Evolutionary conservation across 2,113 vertebrate species (phyloP).

Genomic region (Tetraodon nigroviridis): DNA sequence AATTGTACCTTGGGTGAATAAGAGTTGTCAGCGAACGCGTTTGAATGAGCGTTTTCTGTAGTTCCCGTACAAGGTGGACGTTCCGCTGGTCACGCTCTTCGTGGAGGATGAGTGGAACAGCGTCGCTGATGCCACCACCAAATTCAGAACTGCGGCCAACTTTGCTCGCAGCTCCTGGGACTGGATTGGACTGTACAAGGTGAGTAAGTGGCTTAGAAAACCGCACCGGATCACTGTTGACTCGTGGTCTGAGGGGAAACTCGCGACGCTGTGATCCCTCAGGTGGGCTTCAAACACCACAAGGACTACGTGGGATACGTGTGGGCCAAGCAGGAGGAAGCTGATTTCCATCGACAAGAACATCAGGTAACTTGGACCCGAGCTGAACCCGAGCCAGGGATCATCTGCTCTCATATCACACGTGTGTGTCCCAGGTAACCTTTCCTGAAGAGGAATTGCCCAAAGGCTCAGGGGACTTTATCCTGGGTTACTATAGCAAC

Average conservation of each 20-base stretch:
- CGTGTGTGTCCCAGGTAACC: slow-evolving; percentile 73
- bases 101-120: slow-evolving; percentile 92
- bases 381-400: background rate
- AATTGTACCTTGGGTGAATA: too few species aligned
- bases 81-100: slow-evolving; percentile 81
- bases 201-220: slow-evolving; percentile 47
- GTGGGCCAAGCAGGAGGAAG: slow-evolving; percentile 91
- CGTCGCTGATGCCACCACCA: slow-evolving; percentile 81
- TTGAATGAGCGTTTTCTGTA: slow-evolving; percentile 48
- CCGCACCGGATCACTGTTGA: background rate
- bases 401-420: slow-evolving; percentile 17
- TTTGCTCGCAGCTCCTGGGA: slow-evolving; percentile 95
- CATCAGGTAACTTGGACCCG: slow-evolving; percentile 71
- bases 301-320: slow-evolving; percentile 94
- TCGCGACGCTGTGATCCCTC: background rate
- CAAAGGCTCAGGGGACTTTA: slow-evolving; percentile 88
- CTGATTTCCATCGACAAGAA: slow-evolving; percentile 71
- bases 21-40: background rate
- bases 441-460: slow-evolving; percentile 89
- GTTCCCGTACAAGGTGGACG: slow-evolving; percentile 87
- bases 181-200: slow-evolving; percentile 98
- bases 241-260: too few species aligned
- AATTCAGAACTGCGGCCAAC: slow-evolving; percentile 77
- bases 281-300: slow-evolving; percentile 96
- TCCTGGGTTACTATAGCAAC: slow-evolving; percentile 92